Percentiles rank a stretch among this genome's conserved stretches.
Conservation (phyloP, 2,797 vertebrate genomes). For the Gobio occitaniae region DNA sequence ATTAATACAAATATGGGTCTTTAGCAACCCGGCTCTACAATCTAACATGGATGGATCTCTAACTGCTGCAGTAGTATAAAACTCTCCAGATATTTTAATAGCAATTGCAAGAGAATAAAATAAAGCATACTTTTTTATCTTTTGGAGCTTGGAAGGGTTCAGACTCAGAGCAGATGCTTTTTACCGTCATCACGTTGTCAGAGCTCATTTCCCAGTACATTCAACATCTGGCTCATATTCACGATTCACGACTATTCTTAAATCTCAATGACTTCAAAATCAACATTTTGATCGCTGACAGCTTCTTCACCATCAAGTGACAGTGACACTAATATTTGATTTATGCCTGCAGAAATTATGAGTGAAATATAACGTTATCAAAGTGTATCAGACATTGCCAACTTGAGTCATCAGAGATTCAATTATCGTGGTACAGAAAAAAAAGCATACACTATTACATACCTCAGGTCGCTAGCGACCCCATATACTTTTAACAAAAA, state of each 20-base stretch:
- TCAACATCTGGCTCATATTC: background rate
- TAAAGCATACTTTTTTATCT: background rate
- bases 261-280: no score
- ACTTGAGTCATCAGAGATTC: no score
- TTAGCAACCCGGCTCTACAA: background rate
- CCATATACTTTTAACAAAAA: no score
- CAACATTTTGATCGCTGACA: no score
- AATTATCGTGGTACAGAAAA: no score
- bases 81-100: background rate
- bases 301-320: no score
- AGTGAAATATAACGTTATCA: no score
- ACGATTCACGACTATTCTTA: background rate
- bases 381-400: no score
- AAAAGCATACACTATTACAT: no score
- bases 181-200: background rate
- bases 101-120: background rate
- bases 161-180: background rate
- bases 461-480: no score
- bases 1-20: background rate
- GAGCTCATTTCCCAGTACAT: background rate
- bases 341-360: no score
- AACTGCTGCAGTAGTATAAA: background rate
- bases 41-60: background rate
- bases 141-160: background rate
- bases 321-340: no score